Percentiles rank a stretch among this genome's conserved stretches.
Conservation (phyloP, 2,888 invertebrate genomes). For the Nasonovia ribisnigri region DNA sequence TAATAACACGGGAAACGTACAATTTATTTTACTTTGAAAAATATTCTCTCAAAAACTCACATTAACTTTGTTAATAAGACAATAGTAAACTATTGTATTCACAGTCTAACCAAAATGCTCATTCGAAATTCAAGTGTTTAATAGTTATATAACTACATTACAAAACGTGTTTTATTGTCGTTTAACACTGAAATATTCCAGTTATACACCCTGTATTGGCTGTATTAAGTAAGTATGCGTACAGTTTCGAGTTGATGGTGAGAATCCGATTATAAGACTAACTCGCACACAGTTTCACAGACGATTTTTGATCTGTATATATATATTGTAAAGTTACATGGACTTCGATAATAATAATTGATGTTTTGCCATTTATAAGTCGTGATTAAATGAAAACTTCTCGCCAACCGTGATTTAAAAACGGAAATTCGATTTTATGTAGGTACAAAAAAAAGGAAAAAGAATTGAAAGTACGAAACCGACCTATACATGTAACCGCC, state of each 20-base stretch:
- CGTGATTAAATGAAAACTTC: slow-evolving; percentile 1
- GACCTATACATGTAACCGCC: background rate
- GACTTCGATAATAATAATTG: background rate
- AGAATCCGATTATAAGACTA: background rate
- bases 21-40: background rate
- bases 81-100: background rate
- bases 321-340: background rate
- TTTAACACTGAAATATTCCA: background rate
- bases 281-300: background rate
- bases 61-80: background rate
- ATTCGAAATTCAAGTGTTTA: background rate
- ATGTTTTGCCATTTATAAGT: background rate
- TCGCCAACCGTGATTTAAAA: background rate
- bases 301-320: background rate
- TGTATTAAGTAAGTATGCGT: background rate
- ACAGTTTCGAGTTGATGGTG: background rate
- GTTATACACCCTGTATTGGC: background rate
- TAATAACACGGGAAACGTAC: background rate
- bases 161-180: background rate
- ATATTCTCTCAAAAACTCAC: background rate
- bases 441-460: background rate
- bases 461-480: background rate
- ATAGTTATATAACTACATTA: background rate
- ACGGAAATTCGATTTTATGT: background rate
- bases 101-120: background rate